Evolutionary conservation across 2,113 vertebrate species (phyloP), one percentile per base, ranked within the genome.

Genomic region (Columbina picui): DNA sequence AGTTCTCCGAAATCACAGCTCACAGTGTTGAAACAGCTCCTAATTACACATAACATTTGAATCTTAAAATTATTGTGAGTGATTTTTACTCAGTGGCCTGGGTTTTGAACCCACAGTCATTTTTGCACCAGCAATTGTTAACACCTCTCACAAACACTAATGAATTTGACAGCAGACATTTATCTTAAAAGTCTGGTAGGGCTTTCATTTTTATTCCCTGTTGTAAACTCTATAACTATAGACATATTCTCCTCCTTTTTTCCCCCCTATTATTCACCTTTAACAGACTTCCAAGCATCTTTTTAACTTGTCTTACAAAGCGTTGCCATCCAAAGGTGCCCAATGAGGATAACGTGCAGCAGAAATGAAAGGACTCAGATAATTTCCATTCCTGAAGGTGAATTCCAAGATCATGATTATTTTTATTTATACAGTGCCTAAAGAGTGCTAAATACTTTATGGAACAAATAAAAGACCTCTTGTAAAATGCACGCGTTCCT

Each of bases 371-470:
- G 83, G 93, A 84, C 56, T 92, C 49, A 1, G 68, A 82, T 89
- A 9, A 95, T 94, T 90, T 92, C 86, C 76, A 92, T 96, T 97
- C 92, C 86, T 96, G 92, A 95, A 96, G 94, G 94, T 96, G 94
- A 96, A 96, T 96, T 92, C 90, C 83, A 92, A 95, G 92, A 95
- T 95, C 41, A 3, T 30, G 50, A 90, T 96, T 93, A 96, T 97
- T 97, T 95, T 94, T 97, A 96, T 96, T 97, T 97, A 90, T 92
- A 84, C 69, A 71, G 76, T 68, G 43, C 76, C 86, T 97, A 96
- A 97, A 97, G 88, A 94, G 90, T 93, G 73, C 93, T 90, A 96
- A 96, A 90, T 94, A 70, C 96, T 96, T 97, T 89, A 93, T 92
- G 80, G 85, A 96, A 96, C 88, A 96, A 96, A 96, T 96, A 92